Percentiles rank a stretch among this genome's conserved stretches.
These are phyloP conservation scores for Eulemur macaco DNA, from an alignment of 2,113 vertebrate genomes.

Conservation along the genomic window DNA sequence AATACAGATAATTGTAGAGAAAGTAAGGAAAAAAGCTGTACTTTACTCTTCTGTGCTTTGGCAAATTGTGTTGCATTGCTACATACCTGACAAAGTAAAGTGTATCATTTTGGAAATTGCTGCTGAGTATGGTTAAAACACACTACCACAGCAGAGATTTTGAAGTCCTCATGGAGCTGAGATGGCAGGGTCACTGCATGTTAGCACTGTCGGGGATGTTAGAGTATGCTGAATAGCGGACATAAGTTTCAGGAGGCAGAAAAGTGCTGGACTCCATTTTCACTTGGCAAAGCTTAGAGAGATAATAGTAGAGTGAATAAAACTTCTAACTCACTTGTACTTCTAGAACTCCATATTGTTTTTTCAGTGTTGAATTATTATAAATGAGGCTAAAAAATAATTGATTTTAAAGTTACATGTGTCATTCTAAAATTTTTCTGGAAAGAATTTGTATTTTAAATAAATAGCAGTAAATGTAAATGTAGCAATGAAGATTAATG, in stretches of 20 bases:
- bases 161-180: not conserved
- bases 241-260: conserved; percentile 42
- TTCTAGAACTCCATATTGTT: not conserved
- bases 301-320: not conserved
- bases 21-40: not conserved
- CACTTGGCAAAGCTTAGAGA: not conserved
- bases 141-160: not conserved
- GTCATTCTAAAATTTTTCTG: not conserved
- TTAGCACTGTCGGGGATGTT: not conserved
- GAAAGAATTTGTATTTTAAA: not conserved
- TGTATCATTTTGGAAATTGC: conserved; percentile 59
- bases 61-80: conserved; percentile 45
- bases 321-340: not conserved
- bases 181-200: not conserved
- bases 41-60: conserved; percentile 21
- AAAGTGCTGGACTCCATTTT: not conserved
- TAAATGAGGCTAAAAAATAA: not conserved
- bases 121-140: not conserved
- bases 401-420: not conserved
- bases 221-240: not conserved
- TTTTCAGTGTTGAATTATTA: not conserved
- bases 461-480: not conserved
- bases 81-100: conserved; percentile 23
- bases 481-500: not conserved
- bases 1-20: conserved; percentile 38